Base-by-base conservation (phyloP, 2,113 vertebrate genomes). In the Megalops atlanticus region DNA sequence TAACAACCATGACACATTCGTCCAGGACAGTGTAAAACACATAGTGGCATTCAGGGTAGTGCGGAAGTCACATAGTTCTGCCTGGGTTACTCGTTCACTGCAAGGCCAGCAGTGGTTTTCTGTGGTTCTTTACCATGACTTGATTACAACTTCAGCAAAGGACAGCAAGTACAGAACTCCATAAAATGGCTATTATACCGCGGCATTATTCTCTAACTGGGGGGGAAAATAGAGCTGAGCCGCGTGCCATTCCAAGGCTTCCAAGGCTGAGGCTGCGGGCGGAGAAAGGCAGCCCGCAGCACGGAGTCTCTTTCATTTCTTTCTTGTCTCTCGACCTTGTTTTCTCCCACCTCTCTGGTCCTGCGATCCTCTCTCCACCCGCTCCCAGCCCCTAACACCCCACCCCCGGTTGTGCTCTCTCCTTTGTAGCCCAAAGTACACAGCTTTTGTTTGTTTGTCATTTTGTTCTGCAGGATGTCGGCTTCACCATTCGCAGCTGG, bases 371-470 rank as follows among this genome's bases (percentile, higher is more conserved):
- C 68, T 80, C 43, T 11, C 78, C 58, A 76, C 18, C 64, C 21
- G 38, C 69, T 80, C 72, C 40, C 49, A 68, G 77, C 18, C 85
- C 24, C 69, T 27, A 31, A 2, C 78, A 69, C 78, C 85, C 79
- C n/a, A 85, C 85, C 74, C 88, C 54, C 80, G 64, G 77, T 43
- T 49, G 39, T 8, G 0, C 78, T 41, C 31, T 43, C 40, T 85
- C 69, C 74, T 78, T 80, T 82, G 80, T 84, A 58, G 33, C 27
- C 71, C 70, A 41, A 88, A 79, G 79, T 84, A 87, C 88, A 87
- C 76, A 84, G 76, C 70, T 83, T 84, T 86, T 75, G 1, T 58
- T 58, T 86, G 54, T 77, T 77, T 80, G 79, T 72, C 80, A 72
- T 84, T 70, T 80, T 81, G 81, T 31, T 41, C 71, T 6, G 73